These are phyloP conservation scores for Philhelius pedissequus DNA, from an alignment of 2,888 invertebrate genomes.

Conservation along the genomic window DNA sequence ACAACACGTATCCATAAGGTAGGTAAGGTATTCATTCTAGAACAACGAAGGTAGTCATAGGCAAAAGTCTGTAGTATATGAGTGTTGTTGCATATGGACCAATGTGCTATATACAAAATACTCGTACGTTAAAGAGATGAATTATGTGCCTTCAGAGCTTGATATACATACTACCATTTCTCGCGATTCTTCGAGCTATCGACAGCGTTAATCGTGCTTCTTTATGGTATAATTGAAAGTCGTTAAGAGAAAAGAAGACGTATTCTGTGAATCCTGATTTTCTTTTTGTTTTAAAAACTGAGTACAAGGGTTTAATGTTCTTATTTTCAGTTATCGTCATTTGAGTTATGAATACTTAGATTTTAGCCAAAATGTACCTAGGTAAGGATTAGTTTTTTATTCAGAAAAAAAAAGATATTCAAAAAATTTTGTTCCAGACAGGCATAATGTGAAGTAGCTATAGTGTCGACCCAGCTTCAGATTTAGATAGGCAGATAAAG, in stretches of 20 bases:
- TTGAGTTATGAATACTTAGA: neutral
- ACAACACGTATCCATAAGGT: constrained; percentile 45
- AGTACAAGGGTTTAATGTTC: neutral
- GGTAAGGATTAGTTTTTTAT: too few species aligned
- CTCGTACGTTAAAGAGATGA: constrained; percentile 60
- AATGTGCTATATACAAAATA: constrained; percentile 33
- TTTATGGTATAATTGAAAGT: constrained; percentile 68
- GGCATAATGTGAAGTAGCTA: too few species aligned
- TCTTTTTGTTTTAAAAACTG: neutral
- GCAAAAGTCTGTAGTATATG: neutral
- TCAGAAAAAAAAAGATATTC: too few species aligned
- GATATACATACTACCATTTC: constrained; percentile 64
- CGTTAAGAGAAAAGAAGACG: constrained; percentile 54
- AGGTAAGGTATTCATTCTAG: constrained; percentile 37
- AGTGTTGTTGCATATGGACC: constrained; percentile 41
- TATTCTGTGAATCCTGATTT: constrained; percentile 38
- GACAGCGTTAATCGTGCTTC: constrained; percentile 64
- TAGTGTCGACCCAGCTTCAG: too few species aligned
- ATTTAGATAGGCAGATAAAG: too few species aligned
- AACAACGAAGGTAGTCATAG: neutral
- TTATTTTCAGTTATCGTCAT: neutral
- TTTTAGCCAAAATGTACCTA: too few species aligned
- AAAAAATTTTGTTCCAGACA: too few species aligned
- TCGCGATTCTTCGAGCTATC: constrained; percentile 61
- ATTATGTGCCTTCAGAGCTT: constrained; percentile 52